A percentile compares a stretch with the other conserved stretches of the same genome.
phyloP scores from a whole-genome alignment of 1,140 invertebrate genomes.

The Melitaea cinxia region DNA sequence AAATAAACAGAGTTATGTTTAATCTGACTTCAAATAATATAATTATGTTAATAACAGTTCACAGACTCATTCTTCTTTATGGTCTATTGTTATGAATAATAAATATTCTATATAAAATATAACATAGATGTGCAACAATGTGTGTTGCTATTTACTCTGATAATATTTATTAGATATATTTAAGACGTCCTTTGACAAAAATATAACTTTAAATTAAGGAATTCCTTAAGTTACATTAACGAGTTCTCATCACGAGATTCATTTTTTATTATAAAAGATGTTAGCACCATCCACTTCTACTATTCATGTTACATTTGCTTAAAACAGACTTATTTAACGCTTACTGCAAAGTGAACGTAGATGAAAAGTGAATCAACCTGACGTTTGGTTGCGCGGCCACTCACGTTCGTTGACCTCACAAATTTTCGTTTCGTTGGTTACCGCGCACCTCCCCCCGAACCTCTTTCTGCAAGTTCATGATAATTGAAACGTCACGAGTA shows the following conservation, averaged over 20 bases:
- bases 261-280: background rate
- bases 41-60: too few species aligned
- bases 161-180: too few species aligned
- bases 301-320: constrained; percentile 40
- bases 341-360: constrained; percentile 68
- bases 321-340: constrained; percentile 39
- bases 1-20: too few species aligned
- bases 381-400: constrained; percentile 72
- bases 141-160: too few species aligned
- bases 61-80: too few species aligned
- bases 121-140: too few species aligned
- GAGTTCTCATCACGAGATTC: background rate
- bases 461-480: constrained; percentile 59
- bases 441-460: constrained; percentile 46
- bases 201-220: too few species aligned
- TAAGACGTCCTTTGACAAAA: too few species aligned
- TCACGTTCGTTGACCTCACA: constrained; percentile 74
- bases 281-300: constrained; percentile 7
- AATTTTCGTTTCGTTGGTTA: constrained; percentile 80
- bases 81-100: too few species aligned
- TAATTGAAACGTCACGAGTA: constrained; percentile 60
- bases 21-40: too few species aligned
- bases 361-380: constrained; percentile 81
- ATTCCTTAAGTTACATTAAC: too few species aligned
- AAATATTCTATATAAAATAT: too few species aligned